These are phyloP conservation scores for Chunga burmeisteri DNA, from an alignment of 2,113 vertebrate genomes.

Conservation along the genomic window DNA sequence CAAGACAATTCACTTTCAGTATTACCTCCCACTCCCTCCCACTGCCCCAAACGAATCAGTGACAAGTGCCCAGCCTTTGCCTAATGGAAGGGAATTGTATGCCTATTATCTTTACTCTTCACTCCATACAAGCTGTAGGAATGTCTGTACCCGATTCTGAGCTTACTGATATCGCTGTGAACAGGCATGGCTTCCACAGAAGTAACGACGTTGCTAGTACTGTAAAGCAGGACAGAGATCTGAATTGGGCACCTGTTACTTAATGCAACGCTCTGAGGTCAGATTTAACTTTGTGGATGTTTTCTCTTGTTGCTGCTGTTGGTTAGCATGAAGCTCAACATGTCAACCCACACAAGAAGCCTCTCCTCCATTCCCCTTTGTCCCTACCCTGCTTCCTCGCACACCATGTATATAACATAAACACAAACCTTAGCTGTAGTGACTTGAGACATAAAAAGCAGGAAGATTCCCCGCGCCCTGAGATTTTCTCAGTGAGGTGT, in stretches of 20 bases:
- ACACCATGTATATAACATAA: not conserved
- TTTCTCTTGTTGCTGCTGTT: not conserved
- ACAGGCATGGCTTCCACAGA: not conserved
- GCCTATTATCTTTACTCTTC: not conserved
- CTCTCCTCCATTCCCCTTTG: not conserved
- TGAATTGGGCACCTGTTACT: not conserved
- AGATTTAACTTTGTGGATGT: not conserved
- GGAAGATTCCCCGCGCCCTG: not conserved
- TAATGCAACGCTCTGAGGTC: not conserved
- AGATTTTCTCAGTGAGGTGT: not conserved
- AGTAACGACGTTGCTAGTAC: not conserved
- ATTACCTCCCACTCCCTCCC: not conserved
- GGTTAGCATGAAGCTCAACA: not conserved
- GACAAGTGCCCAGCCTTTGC: not conserved
- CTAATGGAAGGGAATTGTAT: not conserved
- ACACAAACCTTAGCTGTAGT: not conserved
- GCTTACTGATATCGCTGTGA: accelerated
- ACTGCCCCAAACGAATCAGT: not conserved
- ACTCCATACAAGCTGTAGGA: not conserved
- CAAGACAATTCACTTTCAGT: not conserved
- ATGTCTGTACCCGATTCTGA: not conserved
- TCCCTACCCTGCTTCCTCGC: not conserved
- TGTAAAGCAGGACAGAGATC: not conserved
- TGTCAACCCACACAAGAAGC: not conserved
- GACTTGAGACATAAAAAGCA: not conserved